Base-by-base conservation (phyloP, 2,113 vertebrate species). In the Argyrosomus japonicus region DNA sequence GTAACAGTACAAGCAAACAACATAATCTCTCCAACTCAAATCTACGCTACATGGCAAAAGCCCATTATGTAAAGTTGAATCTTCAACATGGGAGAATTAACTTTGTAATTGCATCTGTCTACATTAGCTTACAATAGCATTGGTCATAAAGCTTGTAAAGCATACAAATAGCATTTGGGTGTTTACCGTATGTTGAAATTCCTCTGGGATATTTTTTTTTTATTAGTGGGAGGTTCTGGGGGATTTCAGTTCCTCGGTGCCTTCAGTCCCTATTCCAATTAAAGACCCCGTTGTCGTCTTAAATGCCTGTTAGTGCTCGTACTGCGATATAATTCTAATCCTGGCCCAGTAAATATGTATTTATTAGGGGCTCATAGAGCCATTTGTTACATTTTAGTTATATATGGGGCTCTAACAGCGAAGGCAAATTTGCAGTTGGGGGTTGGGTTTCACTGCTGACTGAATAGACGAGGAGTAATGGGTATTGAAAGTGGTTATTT, bases 241-340 rank as follows among this genome's bases (percentile, higher is more conserved):
- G 75, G 75, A 79, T 86, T 88, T 87, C 2, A 68, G 61, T 75
- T 81, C 67, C 77, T 84, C 47, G 3, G 50, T 79, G 85, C 62
- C 43, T 77, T 80, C 68, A 47, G 75, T 85, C 56, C 43, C 61
- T 54, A 60, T 79, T 87, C 86, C 86, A 91, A 87, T 90, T 91
- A 91, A 77, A 87, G 82, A 79, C 57, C 7, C 53, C 4, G 62
- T 65, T 88, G 80, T 82, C 36, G 47, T 77, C 50, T 71, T 83
- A 77, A 87, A 86, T 48, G 78, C 51, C 57, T 84, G 54, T 83
- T 71, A 72, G 81, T 10, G 15, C 69, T 84, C 61, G 67, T 25
- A 77, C 63, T 27, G 81, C 17, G 4, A 62, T 76, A 62, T 85
- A 81, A 75, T 77, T 88, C 63, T 78, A 82, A 87, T 84, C 72